Conservation (phyloP, 2,113 vertebrate genomes). For the Eptesicus fuscus region DNA sequence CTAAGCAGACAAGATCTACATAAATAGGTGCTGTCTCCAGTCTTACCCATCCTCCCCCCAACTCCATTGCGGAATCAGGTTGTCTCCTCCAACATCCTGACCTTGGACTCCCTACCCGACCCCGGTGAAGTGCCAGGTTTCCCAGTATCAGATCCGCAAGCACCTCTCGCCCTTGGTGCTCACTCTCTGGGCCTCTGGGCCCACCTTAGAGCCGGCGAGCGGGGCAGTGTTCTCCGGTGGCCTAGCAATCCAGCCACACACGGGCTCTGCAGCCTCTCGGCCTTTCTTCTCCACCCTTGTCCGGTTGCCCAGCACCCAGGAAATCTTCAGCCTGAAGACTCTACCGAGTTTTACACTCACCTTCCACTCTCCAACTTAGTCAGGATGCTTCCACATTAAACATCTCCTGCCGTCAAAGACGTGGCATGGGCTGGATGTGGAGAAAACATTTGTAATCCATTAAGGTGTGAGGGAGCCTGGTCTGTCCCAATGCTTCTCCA, state of each 20-base stretch:
- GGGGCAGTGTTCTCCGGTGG: neutral
- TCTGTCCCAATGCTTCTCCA: neutral
- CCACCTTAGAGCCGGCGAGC: neutral
- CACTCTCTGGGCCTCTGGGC: neutral
- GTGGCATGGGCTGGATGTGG: too few species aligned
- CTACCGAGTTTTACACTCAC: neutral
- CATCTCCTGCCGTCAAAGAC: neutral
- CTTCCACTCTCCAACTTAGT: neutral
- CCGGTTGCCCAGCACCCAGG: neutral
- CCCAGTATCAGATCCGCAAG: neutral
- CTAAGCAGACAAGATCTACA: slow-evolving; percentile 32
- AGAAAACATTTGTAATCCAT: neutral
- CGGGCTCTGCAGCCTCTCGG: rapidly evolving
- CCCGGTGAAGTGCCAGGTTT: neutral
- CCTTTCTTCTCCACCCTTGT: neutral
- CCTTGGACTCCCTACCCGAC: neutral
- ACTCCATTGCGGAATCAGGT: neutral
- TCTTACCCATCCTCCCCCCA: rapidly evolving
- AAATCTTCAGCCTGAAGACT: neutral
- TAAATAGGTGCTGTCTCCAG: slow-evolving; percentile 24
- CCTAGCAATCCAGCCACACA: neutral
- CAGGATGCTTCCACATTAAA: neutral
- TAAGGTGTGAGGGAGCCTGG: neutral
- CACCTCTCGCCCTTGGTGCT: neutral
- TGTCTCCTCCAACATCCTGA: neutral